These are phyloP conservation scores for Verasper variegatus DNA, from an alignment of 2,113 vertebrate species.

Conservation along the genomic window DNA sequence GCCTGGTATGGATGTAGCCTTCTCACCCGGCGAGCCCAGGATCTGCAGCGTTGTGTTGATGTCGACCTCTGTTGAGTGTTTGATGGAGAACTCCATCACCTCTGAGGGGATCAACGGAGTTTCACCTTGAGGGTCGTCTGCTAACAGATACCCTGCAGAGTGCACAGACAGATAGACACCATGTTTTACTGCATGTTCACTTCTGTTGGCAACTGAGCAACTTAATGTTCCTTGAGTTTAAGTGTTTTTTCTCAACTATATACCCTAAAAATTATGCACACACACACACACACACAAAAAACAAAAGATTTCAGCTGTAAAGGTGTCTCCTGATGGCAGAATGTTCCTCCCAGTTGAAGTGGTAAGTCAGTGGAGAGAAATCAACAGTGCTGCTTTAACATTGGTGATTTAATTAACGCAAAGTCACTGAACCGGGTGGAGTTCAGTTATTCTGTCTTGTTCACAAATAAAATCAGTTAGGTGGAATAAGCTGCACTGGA, in stretches of 20 bases:
- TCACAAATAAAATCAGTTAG: conserved; percentile 27
- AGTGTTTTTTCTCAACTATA: no score
- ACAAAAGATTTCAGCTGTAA: no score
- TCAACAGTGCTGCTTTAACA: conserved; percentile 10
- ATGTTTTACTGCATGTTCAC: no score
- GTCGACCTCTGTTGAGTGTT: conserved; percentile 96
- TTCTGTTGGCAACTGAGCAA: no score
- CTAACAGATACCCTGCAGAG: conserved; percentile 94
- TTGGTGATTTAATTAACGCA: conserved; percentile 20
- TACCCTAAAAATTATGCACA: no score
- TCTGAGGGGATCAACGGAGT: conserved; percentile 97
- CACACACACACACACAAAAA: no score
- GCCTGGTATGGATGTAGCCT: conserved; percentile 97
- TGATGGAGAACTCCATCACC: conserved; percentile 99
- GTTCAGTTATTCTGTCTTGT: neutral
- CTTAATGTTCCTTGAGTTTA: no score
- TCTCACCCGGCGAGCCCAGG: conserved; percentile 97
- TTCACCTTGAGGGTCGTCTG: conserved; percentile 99
- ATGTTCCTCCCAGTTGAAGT: no score
- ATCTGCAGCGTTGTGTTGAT: conserved; percentile 99
- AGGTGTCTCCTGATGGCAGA: no score
- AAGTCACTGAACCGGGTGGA: conserved; percentile 35
- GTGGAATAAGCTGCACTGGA: conserved; percentile 26
- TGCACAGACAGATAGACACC: neutral
- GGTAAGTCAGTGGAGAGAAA: conserved; percentile 3